A percentile compares a stretch with the other conserved stretches of the same genome.
phyloP scores from a whole-genome alignment of 2,888 invertebrate species.

The Lasioglossum leucozonium region DNA sequence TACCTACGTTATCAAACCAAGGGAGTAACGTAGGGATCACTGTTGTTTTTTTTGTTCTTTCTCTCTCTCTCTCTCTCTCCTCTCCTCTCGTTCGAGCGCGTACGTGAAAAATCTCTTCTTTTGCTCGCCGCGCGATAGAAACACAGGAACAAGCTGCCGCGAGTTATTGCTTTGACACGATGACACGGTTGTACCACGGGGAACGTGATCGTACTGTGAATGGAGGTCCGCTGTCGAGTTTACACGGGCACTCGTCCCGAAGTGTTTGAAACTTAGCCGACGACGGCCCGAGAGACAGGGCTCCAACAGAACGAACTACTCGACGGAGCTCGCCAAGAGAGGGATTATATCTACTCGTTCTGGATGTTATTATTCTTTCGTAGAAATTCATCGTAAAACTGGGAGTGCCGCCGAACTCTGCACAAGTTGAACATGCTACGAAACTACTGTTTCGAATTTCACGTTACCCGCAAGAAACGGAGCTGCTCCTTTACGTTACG shows the following conservation, averaged over 20 bases:
- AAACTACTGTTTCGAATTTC: constrained; percentile 44
- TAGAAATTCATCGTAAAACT: constrained; percentile 54
- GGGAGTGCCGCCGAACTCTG: constrained; percentile 71
- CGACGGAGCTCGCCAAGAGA: constrained; percentile 6
- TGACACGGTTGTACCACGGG: constrained; percentile 67
- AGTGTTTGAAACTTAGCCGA: constrained; percentile 23
- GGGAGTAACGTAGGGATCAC: constrained; percentile 49
- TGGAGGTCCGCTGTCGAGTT: constrained; percentile 35
- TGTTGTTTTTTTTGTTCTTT: constrained; percentile 5
- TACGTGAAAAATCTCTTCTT: constrained; percentile 7
- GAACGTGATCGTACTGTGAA: constrained; percentile 60
- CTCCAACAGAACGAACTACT: background rate
- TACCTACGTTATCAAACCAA: constrained; percentile 41
- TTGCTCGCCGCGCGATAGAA: constrained; percentile 46
- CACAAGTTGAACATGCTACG: constrained; percentile 59
- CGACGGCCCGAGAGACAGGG: background rate
- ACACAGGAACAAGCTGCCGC: constrained; percentile 49
- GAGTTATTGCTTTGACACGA: constrained; percentile 74
- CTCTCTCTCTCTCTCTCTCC: background rate
- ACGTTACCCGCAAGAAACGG: constrained; percentile 39
- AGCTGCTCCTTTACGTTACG: constrained; percentile 37
- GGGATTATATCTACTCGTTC: background rate
- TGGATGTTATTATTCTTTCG: constrained; percentile 37
- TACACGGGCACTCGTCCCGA: background rate
- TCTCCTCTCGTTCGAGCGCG: background rate